Evolutionary conservation across 1,140 invertebrate genomes (phyloP).

Genomic region (Temnothorax longispinosus): DNA sequence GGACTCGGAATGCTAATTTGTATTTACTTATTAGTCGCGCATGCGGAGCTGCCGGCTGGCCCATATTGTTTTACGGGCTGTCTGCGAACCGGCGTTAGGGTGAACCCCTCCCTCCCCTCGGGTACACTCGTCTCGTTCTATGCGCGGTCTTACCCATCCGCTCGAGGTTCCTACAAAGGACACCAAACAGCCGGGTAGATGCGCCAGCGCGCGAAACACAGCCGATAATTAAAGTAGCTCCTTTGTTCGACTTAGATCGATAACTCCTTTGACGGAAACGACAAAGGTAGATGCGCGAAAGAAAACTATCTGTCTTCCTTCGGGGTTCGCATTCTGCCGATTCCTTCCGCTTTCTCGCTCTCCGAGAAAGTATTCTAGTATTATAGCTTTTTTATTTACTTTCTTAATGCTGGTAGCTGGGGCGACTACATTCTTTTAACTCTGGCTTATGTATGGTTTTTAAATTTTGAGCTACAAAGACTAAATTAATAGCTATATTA

Average conservation of each 20-base stretch:
- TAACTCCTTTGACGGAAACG: conserved; percentile 75
- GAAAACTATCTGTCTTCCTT: conserved; percentile 71
- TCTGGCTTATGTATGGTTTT: not conserved
- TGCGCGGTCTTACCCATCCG: conserved; percentile 67
- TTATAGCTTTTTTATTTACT: not conserved
- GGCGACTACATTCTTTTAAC: not conserved
- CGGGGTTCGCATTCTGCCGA: conserved; percentile 24
- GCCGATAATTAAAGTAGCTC: conserved; percentile 81
- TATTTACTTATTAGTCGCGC: conserved; percentile 81
- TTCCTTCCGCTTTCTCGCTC: conserved; percentile 56
- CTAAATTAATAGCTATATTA: not conserved
- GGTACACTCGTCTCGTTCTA: conserved; percentile 10
- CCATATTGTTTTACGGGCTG: conserved; percentile 74
- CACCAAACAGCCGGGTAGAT: conserved; percentile 72
- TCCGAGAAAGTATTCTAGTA: not conserved
- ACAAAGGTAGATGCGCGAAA: conserved; percentile 53
- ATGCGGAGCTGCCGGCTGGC: conserved; percentile 66
- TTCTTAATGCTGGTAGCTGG: not conserved
- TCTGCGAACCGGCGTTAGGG: conserved; percentile 58
- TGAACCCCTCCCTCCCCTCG: conserved; percentile 19
- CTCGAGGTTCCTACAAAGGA: conserved; percentile 71
- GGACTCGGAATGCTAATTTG: conserved; percentile 80
- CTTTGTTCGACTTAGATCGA: conserved; percentile 81
- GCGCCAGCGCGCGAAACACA: conserved; percentile 69
- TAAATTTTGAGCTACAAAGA: not conserved